phyloP scores from a whole-genome alignment of 2,888 invertebrate genomes.

The Polymixis lichenea region DNA sequence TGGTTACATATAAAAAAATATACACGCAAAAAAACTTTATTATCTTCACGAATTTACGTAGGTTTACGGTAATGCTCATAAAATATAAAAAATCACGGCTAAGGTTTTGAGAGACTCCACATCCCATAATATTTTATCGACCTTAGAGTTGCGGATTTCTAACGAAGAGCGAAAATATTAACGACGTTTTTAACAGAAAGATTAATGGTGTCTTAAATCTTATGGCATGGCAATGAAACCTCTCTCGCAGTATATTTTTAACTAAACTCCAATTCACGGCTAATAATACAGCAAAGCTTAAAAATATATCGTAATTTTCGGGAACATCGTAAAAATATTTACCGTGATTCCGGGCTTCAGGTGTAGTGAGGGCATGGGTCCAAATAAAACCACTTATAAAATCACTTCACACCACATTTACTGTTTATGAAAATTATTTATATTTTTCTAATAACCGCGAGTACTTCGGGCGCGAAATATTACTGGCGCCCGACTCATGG shows the following conservation, averaged over 20 bases:
- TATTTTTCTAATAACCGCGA: slow-evolving; percentile 71
- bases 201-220: slow-evolving; percentile 24
- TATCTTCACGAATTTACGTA: too few species aligned
- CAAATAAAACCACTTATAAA: slow-evolving; percentile 67
- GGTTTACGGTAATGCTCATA: neutral
- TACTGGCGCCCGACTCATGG: slow-evolving; percentile 80
- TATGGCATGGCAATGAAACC: slow-evolving; percentile 26
- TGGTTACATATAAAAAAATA: too few species aligned
- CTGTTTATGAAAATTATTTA: slow-evolving; percentile 61
- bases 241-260: slow-evolving; percentile 56
- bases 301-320: slow-evolving; percentile 70
- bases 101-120: neutral
- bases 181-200: neutral
- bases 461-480: slow-evolving; percentile 83
- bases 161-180: neutral
- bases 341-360: slow-evolving; percentile 89
- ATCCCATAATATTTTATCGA: slow-evolving; percentile 31
- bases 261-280: slow-evolving; percentile 67
- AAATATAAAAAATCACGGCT: neutral
- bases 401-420: slow-evolving; percentile 83
- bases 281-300: slow-evolving; percentile 77
- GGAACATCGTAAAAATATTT: slow-evolving; percentile 69
- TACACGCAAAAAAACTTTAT: neutral
- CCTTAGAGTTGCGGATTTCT: slow-evolving; percentile 9
- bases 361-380: slow-evolving; percentile 88